Evolutionary conservation across 2,797 vertebrate species (phyloP), one percentile per base, ranked within the genome.

Genomic region (Dromococcyx pavoninus): DNA sequence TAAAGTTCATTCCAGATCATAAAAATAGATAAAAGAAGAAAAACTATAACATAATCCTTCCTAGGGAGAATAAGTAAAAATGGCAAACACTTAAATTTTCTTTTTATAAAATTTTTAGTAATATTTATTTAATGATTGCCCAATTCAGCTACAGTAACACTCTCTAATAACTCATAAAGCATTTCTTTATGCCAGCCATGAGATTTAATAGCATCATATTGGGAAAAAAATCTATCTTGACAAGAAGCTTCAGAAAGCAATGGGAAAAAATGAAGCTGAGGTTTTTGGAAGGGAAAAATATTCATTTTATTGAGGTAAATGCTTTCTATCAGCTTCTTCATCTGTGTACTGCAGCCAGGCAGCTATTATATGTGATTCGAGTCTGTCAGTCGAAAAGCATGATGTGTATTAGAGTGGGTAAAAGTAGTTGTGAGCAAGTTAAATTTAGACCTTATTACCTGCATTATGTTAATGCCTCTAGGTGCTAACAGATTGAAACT

Each of bases 361-460:
- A 94, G 91, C 46, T 95, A 95, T 92, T 92, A 86, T 89, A 88
- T 90, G 91, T 58, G 53, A 92, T 91, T 94, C 5, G 2, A 88
- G 82, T 17, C 88, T 95, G 85, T 81, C 93, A 92, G 35, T 56
- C 81, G 86, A 94, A 81, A 80, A 83, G 91, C 50, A 48, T 76
- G 91, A 89, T 94, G 92, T 85, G 86, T 86, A 95, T 96, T 88
- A 96, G 92, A 92, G 79, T 50, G 89, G 60, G 79, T 67, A 93
- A 96, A 93, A 94, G 93, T 70, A 94, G 94, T 89, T 95, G 84
- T 73, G 94, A 94, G 89, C 94, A 88, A 93, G 87, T 93, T 96
- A 97, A 93, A 96, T 96, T 94, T 96, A 96, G 91, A 85, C 80
- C 89, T 91, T 89, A 97, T 96, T 95, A 97, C 94, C 94, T 95